phyloP scores from a whole-genome alignment of 2,113 vertebrate genomes.

The Furnarius figulus region DNA sequence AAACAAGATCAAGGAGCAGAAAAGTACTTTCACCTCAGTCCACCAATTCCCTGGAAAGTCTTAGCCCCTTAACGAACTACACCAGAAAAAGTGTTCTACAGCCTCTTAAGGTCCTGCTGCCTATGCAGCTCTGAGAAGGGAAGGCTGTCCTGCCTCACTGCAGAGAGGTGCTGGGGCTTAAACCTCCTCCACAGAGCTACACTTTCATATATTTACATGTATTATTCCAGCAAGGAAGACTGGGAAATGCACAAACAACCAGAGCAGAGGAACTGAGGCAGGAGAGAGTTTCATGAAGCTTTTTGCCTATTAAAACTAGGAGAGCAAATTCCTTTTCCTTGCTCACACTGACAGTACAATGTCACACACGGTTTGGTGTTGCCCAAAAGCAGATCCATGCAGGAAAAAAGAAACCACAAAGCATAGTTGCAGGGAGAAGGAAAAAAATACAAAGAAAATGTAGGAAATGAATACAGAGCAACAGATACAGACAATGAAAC shows the following conservation, averaged over 20 bases:
- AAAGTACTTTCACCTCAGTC: background rate
- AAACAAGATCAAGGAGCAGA: background rate
- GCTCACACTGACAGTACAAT: background rate
- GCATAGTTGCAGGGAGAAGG: background rate
- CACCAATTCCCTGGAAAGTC: background rate
- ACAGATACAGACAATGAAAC: background rate
- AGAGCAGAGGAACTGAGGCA: background rate
- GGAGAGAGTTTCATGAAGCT: background rate
- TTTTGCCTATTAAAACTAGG: background rate
- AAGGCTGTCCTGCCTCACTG: background rate
- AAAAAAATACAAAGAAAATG: background rate
- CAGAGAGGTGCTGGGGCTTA: background rate
- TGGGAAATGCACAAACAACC: background rate
- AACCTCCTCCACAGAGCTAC: background rate
- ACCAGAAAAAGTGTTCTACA: background rate
- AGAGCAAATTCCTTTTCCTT: background rate
- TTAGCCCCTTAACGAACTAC: background rate
- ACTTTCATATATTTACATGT: background rate
- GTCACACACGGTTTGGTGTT: background rate
- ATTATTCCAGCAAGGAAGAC: background rate
- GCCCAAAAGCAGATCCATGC: background rate
- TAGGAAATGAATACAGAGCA: background rate
- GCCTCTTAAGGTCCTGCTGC: background rate
- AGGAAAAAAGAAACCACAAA: background rate
- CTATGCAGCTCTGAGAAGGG: background rate